These are phyloP conservation scores for Trinorchestia longiramus DNA, from an alignment of 1,140 invertebrate genomes.

Conservation along the genomic window DNA sequence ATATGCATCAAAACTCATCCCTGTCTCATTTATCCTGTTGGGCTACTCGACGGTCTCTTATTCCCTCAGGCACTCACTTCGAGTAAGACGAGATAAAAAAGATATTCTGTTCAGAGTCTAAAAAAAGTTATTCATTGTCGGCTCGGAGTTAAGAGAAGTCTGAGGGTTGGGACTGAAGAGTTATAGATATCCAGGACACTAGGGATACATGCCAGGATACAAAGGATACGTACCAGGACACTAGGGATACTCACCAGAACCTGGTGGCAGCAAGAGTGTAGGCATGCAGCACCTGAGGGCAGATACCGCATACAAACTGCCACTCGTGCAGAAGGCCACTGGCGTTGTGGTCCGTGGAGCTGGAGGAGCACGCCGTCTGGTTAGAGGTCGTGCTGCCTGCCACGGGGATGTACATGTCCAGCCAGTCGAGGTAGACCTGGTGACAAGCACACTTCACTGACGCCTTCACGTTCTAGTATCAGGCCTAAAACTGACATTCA, in stretches of 20 bases:
- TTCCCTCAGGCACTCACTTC: too few relatives aligned
- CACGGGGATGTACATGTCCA: conserved; percentile 78
- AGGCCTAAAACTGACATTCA: too few relatives aligned
- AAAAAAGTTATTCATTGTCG: too few relatives aligned
- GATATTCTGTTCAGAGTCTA: too few relatives aligned
- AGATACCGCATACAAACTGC: conserved; percentile 80
- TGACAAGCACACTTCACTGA: background rate
- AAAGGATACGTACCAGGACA: background rate
- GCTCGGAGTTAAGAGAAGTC: too few relatives aligned
- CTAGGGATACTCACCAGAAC: conserved; percentile 75
- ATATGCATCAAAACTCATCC: too few relatives aligned
- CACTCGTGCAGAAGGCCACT: conserved; percentile 74
- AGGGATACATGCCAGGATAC: background rate
- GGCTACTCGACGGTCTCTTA: too few relatives aligned
- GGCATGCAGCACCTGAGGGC: conserved; percentile 79
- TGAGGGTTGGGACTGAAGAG: too few relatives aligned
- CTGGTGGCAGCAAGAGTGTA: conserved; percentile 77
- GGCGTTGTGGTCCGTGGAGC: background rate
- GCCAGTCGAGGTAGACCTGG: conserved; percentile 81
- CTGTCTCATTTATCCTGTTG: too few relatives aligned
- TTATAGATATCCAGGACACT: too few relatives aligned
- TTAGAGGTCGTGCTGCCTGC: conserved; percentile 75
- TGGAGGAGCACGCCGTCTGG: conserved; percentile 76
- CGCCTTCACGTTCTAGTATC: too few relatives aligned
- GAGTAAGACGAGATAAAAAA: too few relatives aligned